Conservation (phyloP, 2,797 vertebrate genomes). For the Sebastes itinus region DNA sequence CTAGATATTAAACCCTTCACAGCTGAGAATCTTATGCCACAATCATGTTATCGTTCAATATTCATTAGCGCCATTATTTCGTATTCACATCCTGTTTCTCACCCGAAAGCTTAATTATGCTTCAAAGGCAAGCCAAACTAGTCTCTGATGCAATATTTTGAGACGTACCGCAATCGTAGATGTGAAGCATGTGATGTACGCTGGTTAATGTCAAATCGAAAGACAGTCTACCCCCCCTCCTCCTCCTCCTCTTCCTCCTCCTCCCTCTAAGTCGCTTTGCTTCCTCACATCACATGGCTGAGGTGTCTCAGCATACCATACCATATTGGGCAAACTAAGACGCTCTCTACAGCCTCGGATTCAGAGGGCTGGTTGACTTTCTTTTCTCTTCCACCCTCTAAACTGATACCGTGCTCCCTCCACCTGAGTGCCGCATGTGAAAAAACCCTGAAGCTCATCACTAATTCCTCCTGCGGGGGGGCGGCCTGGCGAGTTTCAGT, state of each 20-base stretch:
- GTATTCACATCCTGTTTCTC: slow-evolving; percentile 15
- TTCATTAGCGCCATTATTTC: slow-evolving; percentile 30
- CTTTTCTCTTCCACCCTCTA: slow-evolving; percentile 22
- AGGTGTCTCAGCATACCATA: slow-evolving; percentile 82
- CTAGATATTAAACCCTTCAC: not conserved
- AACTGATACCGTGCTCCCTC: slow-evolving; percentile 12
- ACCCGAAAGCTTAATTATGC: slow-evolving; percentile 20
- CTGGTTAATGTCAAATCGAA: slow-evolving; percentile 49
- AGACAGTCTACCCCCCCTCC: slow-evolving; percentile 25
- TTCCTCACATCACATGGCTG: slow-evolving; percentile 73
- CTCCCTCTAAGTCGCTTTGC: slow-evolving; percentile 63
- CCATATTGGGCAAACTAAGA: slow-evolving; percentile 80
- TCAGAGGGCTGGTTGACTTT: slow-evolving; percentile 43
- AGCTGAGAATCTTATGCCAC: not conserved
- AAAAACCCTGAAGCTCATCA: not conserved
- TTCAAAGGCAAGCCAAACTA: slow-evolving; percentile 49
- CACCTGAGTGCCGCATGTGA: slow-evolving; percentile 12
- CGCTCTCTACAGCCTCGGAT: slow-evolving; percentile 47
- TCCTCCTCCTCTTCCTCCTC: not conserved
- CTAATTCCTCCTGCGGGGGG: not conserved
- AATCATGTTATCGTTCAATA: slow-evolving; percentile 8
- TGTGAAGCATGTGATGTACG: slow-evolving; percentile 27
- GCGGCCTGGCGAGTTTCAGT: not conserved
- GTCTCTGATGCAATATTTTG: slow-evolving; percentile 67
- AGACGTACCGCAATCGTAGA: slow-evolving; percentile 47